Percentiles rank a stretch among this genome's conserved stretches.
Evolutionary conservation across 2,888 invertebrate species (phyloP).

Genomic region (Anticlea derivata): DNA sequence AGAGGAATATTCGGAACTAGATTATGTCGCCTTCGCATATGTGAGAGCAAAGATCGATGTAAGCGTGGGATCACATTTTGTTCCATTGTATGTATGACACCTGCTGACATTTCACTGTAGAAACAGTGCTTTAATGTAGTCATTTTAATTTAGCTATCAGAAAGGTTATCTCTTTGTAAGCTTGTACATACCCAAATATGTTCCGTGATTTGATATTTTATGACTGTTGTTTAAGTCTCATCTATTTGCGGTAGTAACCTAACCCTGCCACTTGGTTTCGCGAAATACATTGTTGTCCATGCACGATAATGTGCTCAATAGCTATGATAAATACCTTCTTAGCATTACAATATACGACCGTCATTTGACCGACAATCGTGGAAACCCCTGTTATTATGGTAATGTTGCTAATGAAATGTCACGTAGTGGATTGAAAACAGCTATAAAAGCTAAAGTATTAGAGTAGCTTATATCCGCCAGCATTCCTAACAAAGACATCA

Average conservation of each 20-base stretch:
- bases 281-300: slow-evolving; percentile 36
- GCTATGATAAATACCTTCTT: slow-evolving; percentile 63
- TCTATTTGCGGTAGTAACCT: slow-evolving; percentile 41
- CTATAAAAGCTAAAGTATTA: slow-evolving; percentile 1
- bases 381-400: slow-evolving; percentile 61
- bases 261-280: slow-evolving; percentile 47
- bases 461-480: not conserved
- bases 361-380: slow-evolving; percentile 52
- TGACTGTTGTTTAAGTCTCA: slow-evolving; percentile 19
- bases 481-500: slow-evolving; percentile 19
- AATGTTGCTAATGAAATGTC: slow-evolving; percentile 50
- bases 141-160: slow-evolving; percentile 42
- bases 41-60: slow-evolving; percentile 48
- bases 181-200: slow-evolving; percentile 29
- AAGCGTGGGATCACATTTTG: slow-evolving; percentile 56
- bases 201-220: slow-evolving; percentile 30
- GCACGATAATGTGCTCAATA: slow-evolving; percentile 49
- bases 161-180: slow-evolving; percentile 52
- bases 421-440: slow-evolving; percentile 10
- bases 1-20: slow-evolving; percentile 46
- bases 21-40: slow-evolving; percentile 51
- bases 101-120: slow-evolving; percentile 47
- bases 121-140: slow-evolving; percentile 36
- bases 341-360: slow-evolving; percentile 64
- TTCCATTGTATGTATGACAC: slow-evolving; percentile 51